Evolutionary conservation across 2,888 invertebrate genomes (phyloP).

Genomic region (Muscina levida): DNA sequence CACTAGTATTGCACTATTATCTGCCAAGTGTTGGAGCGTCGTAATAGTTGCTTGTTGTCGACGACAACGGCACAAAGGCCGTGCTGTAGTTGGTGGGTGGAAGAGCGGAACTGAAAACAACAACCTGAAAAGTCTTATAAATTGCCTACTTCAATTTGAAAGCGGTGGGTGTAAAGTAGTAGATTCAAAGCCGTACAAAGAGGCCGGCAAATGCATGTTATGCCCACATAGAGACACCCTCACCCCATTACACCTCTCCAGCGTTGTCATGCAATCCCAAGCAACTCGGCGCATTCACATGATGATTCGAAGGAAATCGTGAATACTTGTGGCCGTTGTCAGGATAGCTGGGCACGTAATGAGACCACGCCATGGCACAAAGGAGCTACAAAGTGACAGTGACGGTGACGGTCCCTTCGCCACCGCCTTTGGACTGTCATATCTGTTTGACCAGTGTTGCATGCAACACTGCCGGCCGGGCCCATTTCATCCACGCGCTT

Average conservation of each 20-base stretch:
- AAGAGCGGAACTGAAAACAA: not conserved
- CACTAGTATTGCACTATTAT: constrained; percentile 24
- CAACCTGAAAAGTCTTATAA: constrained; percentile 3
- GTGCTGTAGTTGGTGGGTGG: too few relatives aligned
- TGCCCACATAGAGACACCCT: not conserved
- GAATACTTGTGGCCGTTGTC: constrained; percentile 14
- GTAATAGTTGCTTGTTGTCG: too few relatives aligned
- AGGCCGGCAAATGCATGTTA: not conserved
- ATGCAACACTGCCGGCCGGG: not conserved
- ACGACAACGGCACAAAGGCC: constrained; percentile 7
- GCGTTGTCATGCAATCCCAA: not conserved
- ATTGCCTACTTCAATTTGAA: constrained; percentile 18
- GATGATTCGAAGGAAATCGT: not conserved
- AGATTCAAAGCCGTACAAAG: too few relatives aligned
- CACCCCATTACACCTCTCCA: not conserved
- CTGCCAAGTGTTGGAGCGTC: constrained; percentile 23
- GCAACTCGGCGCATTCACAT: too few relatives aligned
- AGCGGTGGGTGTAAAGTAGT: not conserved
- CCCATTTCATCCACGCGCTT: not conserved
- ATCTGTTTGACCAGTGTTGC: constrained; percentile 16
- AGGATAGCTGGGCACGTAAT: constrained; percentile 23
- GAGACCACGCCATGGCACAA: constrained; percentile 26
- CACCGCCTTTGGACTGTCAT: constrained; percentile 34
- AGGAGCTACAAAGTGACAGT: constrained; percentile 25
- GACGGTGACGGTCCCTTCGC: not conserved